Base-by-base conservation (phyloP, 2,888 invertebrate genomes). In the Mystacides longicornis region DNA sequence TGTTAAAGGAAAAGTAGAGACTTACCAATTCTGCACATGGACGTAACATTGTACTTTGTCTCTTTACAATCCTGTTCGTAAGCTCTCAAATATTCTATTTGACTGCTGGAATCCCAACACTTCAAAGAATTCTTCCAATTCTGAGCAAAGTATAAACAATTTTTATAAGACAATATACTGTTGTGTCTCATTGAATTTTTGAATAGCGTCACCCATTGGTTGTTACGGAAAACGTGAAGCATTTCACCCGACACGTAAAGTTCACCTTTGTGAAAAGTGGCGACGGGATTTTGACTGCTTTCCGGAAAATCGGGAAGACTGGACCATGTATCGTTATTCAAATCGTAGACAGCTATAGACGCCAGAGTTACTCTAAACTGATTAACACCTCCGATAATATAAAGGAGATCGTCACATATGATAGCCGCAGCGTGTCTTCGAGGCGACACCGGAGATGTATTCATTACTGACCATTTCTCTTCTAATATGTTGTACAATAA, bases 341-440 rank as follows among this genome's bases (percentile, higher is more conserved):
- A 43, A 31, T 59, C 49, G 18, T 59, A 61, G 11, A 23, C 53
- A 7, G 43, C 27, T 3, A 57, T 59, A 11, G 53, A 49, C 5
- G 42, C 23, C n/a, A 61, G 46, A 1, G 54, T 22, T n/a, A 59
- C 42, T 31, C 61, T 48, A 23, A 43, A 57, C 19, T 47, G 37
- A n/a, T 59, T 57, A 16, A 59, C 59, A 5, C 61, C 61, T 1
- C 59, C 61, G 27, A 61, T 55, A 7, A 61, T 33, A 20, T 59
- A 61, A 7, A 61, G 16, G 21, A 43, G 14, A 31, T 61, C 51
- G 9, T 55, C 54, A 23, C 59, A 21, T 9, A 61, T 47, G 3
- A 57, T 31, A 18, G 51, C 55, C 4, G 52, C 55, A 1, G 52
- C 51, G 27, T 61, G 61, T 2, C 61, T 52, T 42, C 59, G 50